Percentiles rank a stretch among this genome's conserved stretches.
These are phyloP conservation scores for Polyommatus icarus DNA, from an alignment of 2,888 invertebrate genomes.

Conservation along the genomic window DNA sequence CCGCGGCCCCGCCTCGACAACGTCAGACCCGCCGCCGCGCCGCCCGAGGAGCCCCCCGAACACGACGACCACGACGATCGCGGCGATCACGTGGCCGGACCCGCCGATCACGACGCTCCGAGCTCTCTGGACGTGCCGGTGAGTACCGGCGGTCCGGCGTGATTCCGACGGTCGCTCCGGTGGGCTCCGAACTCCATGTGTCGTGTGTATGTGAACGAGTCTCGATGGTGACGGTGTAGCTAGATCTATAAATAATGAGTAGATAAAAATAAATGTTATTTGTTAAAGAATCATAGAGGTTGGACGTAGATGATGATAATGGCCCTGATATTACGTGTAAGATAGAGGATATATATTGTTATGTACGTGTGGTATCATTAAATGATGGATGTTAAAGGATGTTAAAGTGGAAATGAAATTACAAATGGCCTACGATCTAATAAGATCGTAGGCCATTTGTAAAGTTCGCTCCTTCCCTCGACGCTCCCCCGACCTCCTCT, in stretches of 20 bases:
- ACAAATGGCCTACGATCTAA: too few relatives aligned
- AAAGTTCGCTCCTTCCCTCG: constrained; percentile 11
- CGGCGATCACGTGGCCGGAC: constrained; percentile 38
- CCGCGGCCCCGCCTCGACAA: constrained; percentile 73
- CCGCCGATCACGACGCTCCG: constrained; percentile 39
- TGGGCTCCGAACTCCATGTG: constrained; percentile 30
- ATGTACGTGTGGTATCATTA: constrained; percentile 29
- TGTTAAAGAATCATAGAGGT: constrained; percentile 52
- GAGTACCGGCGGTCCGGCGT: constrained; percentile 53
- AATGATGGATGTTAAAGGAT: constrained; percentile 28
- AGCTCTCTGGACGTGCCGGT: constrained; percentile 41
- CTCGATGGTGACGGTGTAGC: constrained; percentile 54
- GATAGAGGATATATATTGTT: constrained; percentile 31
- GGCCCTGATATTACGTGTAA: constrained; percentile 30
- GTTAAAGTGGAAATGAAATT: constrained; percentile 29
- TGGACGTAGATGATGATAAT: constrained; percentile 34
- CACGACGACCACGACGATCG: constrained; percentile 44
- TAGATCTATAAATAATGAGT: constrained; percentile 73
- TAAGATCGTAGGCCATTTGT: constrained; percentile 27
- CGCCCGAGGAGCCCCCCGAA: constrained; percentile 67
- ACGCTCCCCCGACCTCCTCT: neutral
- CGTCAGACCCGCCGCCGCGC: constrained; percentile 72
- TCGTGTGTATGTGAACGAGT: constrained; percentile 31
- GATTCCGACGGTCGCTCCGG: constrained; percentile 52
- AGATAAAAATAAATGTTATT: constrained; percentile 69